Percentiles rank a stretch among this genome's conserved stretches.
Conservation (phyloP, 2,797 vertebrate species). For the Lutjanus campechanus region DNA sequence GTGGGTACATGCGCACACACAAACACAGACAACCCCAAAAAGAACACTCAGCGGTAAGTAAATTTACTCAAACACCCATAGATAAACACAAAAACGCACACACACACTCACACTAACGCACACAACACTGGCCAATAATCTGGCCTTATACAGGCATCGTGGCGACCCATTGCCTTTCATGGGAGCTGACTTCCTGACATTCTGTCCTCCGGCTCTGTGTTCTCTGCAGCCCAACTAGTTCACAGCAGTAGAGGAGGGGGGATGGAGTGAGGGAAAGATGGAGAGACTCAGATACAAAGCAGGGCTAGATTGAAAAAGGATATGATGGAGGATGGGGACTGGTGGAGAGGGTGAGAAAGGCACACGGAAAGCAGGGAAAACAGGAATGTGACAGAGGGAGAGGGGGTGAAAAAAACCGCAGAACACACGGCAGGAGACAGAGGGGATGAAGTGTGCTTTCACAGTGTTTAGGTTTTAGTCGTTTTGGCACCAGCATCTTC, state of each 20-base stretch:
- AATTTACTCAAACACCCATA: constrained; percentile 33
- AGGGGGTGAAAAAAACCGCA: constrained; percentile 49
- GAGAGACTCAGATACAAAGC: constrained; percentile 51
- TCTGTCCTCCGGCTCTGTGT: constrained; percentile 68
- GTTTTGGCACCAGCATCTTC: constrained; percentile 70
- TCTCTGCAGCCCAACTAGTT: constrained; percentile 65
- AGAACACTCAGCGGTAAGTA: constrained; percentile 44
- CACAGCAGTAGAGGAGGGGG: constrained; percentile 47
- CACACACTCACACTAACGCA: constrained; percentile 25
- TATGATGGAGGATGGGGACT: constrained; percentile 6
- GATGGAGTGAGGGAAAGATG: constrained; percentile 37
- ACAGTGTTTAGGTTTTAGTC: constrained; percentile 77
- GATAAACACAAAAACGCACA: constrained; percentile 38
- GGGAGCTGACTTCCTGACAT: constrained; percentile 81
- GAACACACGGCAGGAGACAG: constrained; percentile 57
- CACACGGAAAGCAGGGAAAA: constrained; percentile 4
- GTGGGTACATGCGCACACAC: neutral
- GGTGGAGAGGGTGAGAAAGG: constrained; percentile 19
- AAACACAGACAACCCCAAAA: constrained; percentile 17
- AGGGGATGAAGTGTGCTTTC: constrained; percentile 73
- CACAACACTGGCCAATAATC: constrained; percentile 63
- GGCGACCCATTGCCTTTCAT: constrained; percentile 86
- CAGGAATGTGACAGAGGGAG: constrained; percentile 32
- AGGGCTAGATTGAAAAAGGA: constrained; percentile 34
- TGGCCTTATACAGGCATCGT: constrained; percentile 88